Conservation (phyloP, 2,113 vertebrate species). For the Cyprinodon variegatus region DNA sequence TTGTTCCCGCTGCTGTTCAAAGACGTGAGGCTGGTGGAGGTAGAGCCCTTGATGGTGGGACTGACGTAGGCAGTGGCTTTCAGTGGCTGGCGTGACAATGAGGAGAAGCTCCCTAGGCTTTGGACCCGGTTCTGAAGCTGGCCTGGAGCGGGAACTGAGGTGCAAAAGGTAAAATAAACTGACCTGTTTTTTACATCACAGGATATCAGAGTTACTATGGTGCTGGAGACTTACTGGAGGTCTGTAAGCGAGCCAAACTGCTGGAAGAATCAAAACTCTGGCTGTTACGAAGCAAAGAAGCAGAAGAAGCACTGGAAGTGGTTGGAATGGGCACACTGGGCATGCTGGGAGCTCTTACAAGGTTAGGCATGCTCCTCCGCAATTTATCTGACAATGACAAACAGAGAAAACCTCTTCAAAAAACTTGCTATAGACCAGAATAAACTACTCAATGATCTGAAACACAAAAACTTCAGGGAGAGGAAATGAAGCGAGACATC, state of each 20-base stretch:
- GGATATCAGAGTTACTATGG: background rate
- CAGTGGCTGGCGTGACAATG: constrained; percentile 82
- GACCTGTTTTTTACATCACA: background rate
- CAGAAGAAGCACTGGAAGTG: constrained; percentile 68
- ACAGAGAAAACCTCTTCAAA: background rate
- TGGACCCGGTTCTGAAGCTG: constrained; percentile 89
- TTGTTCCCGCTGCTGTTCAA: constrained; percentile 70
- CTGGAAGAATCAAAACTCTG: constrained; percentile 93
- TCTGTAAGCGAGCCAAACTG: constrained; percentile 84
- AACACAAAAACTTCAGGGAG: background rate
- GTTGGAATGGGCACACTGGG: constrained; percentile 75
- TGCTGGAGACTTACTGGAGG: constrained; percentile 82
- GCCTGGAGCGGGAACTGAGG: constrained; percentile 85
- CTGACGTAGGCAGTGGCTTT: constrained; percentile 95
- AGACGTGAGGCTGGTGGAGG: constrained; percentile 76
- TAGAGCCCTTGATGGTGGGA: constrained; percentile 86
- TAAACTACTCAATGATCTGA: background rate
- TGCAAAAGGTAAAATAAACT: background rate
- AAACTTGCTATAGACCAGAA: background rate
- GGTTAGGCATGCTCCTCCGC: constrained; percentile 93
- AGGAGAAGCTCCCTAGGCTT: constrained; percentile 87
- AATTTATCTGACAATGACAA: constrained; percentile 84
- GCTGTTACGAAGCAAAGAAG: constrained; percentile 87
- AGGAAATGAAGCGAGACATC: background rate
- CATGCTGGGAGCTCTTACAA: constrained; percentile 76